Evolutionary conservation across 1,140 invertebrate species (phyloP).

Genomic region (Brachystomella parvula): DNA sequence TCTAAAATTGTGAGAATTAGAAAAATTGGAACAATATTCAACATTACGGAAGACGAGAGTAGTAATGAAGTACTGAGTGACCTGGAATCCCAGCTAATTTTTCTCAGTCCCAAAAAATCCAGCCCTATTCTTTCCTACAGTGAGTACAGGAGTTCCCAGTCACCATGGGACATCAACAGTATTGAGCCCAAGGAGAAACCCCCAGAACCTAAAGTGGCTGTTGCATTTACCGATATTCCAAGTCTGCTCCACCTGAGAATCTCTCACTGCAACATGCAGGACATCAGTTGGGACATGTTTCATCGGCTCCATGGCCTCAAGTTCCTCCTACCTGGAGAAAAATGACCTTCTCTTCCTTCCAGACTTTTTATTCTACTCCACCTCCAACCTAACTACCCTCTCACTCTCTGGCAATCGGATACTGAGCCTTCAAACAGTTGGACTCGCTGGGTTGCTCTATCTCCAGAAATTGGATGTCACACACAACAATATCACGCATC

Average conservation of each 20-base stretch:
- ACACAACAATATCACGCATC: constrained; percentile 56
- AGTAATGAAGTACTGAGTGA: constrained; percentile 3
- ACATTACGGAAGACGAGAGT: not conserved
- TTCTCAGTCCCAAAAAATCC: constrained; percentile 1
- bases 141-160: constrained; percentile 50
- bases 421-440: constrained; percentile 54
- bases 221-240: constrained; percentile 50
- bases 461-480: constrained; percentile 57
- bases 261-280: constrained; percentile 51
- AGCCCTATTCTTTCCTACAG: constrained; percentile 51
- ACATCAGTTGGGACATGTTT: constrained; percentile 62
- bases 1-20: constrained; percentile 2
- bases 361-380: constrained; percentile 60
- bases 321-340: constrained; percentile 54
- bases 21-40: not conserved
- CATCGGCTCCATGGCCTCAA: constrained; percentile 53
- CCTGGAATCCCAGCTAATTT: constrained; percentile 10
- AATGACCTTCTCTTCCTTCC: constrained; percentile 57
- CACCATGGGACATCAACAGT: constrained; percentile 29
- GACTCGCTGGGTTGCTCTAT: constrained; percentile 56
- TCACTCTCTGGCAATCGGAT: constrained; percentile 57
- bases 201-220: constrained; percentile 25
- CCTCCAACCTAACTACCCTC: constrained; percentile 52
- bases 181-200: constrained; percentile 21
- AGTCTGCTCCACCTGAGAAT: constrained; percentile 52